A percentile compares a stretch with the other conserved stretches of the same genome.
Evolutionary conservation across 2,888 invertebrate genomes (phyloP).

Genomic region (Drosophila gaucha): DNA sequence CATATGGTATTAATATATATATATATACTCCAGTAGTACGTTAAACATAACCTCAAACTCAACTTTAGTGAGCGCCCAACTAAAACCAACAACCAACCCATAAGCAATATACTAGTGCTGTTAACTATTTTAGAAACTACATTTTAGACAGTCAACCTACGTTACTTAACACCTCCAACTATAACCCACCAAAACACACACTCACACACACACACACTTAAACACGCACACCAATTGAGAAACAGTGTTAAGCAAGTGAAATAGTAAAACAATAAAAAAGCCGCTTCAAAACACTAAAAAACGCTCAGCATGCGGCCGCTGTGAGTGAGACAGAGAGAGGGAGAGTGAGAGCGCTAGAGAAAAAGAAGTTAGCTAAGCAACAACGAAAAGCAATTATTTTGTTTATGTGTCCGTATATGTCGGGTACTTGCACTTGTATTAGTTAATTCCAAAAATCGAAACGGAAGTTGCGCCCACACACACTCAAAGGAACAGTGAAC

Average conservation of each 20-base stretch:
- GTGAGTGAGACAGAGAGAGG: constrained; percentile 36
- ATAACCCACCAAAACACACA: constrained; percentile 52
- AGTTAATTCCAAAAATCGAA: constrained; percentile 76
- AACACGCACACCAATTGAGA: background rate
- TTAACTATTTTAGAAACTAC: constrained; percentile 70
- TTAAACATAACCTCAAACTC: constrained; percentile 56
- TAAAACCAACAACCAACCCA: constrained; percentile 44
- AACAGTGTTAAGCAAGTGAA: constrained; percentile 36
- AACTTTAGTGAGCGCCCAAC: constrained; percentile 21
- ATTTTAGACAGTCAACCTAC: constrained; percentile 51
- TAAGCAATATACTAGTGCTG: constrained; percentile 76
- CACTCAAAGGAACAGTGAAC: background rate
- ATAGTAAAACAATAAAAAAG: constrained; percentile 16
- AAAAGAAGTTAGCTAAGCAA: constrained; percentile 39
- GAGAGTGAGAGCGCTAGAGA: constrained; percentile 42
- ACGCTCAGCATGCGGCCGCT: constrained; percentile 36
- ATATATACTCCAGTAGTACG: constrained; percentile 54
- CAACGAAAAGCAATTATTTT: constrained; percentile 79
- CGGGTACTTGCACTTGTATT: constrained; percentile 50
- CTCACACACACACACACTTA: constrained; percentile 14
- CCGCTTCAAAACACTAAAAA: constrained; percentile 33
- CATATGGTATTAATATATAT: constrained; percentile 75
- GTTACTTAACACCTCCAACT: constrained; percentile 60
- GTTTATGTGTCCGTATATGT: constrained; percentile 53
- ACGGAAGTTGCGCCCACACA: constrained; percentile 64